Conservation (phyloP, 2,113 vertebrate species). For the Urocynchramus pylzowi region DNA sequence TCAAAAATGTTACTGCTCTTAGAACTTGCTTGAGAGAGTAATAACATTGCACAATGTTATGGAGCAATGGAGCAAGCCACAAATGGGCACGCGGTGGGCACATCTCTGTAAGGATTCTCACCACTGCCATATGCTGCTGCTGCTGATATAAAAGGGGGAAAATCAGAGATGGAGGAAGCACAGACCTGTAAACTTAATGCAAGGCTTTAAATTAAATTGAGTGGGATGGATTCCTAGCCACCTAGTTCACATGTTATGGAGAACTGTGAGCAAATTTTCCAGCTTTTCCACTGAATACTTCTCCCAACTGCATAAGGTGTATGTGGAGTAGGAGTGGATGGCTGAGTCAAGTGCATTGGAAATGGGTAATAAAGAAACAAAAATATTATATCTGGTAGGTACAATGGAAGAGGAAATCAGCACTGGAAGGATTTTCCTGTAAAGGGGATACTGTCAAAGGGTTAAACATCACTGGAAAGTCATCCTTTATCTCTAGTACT, state of each 20-base stretch:
- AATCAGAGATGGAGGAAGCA: not conserved
- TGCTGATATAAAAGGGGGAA: not conserved
- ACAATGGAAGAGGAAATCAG: not conserved
- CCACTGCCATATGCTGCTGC: not conserved
- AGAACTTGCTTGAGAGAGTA: not conserved
- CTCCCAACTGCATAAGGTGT: not conserved
- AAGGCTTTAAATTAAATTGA: not conserved
- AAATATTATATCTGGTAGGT: not conserved
- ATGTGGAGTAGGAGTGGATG: not conserved
- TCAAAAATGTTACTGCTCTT: not conserved
- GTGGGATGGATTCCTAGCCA: not conserved
- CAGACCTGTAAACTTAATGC: not conserved
- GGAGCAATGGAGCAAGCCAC: not conserved
- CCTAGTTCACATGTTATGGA: not conserved
- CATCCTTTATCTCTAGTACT: not conserved
- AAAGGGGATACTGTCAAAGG: not conserved
- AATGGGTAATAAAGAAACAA: not conserved
- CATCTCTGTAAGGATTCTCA: not conserved
- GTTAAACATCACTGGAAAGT: not conserved
- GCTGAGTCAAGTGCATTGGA: not conserved
- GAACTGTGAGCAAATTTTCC: not conserved
- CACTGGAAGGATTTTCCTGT: not conserved
- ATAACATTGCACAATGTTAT: not conserved
- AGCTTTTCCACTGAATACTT: not conserved
- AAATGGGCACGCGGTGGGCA: accelerated